These are phyloP conservation scores for Leptura quadrifasciata DNA, from an alignment of 2,888 invertebrate species.

Conservation along the genomic window DNA sequence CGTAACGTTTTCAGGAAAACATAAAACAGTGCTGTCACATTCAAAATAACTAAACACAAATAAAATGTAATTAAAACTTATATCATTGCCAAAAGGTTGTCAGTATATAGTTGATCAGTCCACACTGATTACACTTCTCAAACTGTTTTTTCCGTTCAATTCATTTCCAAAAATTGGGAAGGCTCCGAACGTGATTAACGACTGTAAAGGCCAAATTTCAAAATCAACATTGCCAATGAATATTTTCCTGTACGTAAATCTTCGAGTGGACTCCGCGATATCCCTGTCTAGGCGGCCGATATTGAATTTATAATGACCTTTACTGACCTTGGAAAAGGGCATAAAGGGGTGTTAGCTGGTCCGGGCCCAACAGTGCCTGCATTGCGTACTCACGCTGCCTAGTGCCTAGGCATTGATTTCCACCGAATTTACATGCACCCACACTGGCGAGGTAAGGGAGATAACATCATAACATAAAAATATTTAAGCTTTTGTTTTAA, in stretches of 20 bases:
- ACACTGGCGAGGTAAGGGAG: slow-evolving; percentile 5
- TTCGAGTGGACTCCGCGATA: slow-evolving; percentile 9
- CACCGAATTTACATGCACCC: slow-evolving; percentile 44
- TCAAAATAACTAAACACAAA: not conserved
- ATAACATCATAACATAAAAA: slow-evolving; percentile 26
- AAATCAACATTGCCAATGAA: slow-evolving; percentile 9
- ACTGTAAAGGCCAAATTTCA: not conserved
- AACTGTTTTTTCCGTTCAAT: no score
- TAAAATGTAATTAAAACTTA: not conserved
- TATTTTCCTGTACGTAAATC: slow-evolving; percentile 14
- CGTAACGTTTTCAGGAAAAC: not conserved
- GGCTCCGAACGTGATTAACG: not conserved
- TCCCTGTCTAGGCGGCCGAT: slow-evolving; percentile 36
- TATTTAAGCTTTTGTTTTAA: slow-evolving; percentile 32
- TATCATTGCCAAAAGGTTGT: not conserved
- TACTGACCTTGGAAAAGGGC: slow-evolving; percentile 59
- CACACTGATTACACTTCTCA: not conserved
- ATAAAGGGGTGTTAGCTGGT: slow-evolving; percentile 53
- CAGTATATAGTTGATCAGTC: not conserved
- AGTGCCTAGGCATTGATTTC: slow-evolving; percentile 57
- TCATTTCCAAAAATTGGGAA: not conserved
- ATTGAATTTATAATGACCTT: slow-evolving; percentile 61
- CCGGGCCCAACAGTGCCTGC: slow-evolving; percentile 61
- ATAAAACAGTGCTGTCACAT: not conserved
- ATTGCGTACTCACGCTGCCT: slow-evolving; percentile 59